A percentile compares a stretch with the other conserved stretches of the same genome.
These are phyloP conservation scores for Agelaius phoeniceus DNA, from an alignment of 2,113 vertebrate species.

Conservation along the genomic window DNA sequence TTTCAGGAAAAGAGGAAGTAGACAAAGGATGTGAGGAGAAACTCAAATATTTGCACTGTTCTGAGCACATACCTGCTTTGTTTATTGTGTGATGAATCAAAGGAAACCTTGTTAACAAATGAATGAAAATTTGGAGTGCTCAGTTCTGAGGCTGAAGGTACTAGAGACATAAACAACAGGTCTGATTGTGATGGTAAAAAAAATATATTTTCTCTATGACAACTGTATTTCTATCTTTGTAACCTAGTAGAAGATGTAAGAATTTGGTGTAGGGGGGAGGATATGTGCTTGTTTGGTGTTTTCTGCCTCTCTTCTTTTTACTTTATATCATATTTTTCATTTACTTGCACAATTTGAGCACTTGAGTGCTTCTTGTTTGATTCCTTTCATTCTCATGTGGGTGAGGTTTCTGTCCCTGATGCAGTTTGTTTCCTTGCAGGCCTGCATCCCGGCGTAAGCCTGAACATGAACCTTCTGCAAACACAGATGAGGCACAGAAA, in stretches of 20 bases:
- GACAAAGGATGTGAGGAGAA: background rate
- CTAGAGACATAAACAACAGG: background rate
- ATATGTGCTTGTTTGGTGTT: background rate
- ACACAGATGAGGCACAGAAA: conserved; percentile 85
- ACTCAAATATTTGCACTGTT: background rate
- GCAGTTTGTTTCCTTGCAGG: conserved; percentile 51
- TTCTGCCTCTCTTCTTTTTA: background rate
- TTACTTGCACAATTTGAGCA: background rate
- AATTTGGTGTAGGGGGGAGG: fast-evolving
- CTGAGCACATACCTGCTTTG: background rate
- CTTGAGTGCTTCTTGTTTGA: background rate
- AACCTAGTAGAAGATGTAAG: background rate
- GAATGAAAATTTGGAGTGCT: background rate
- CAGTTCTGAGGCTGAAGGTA: background rate
- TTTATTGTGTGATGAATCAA: background rate
- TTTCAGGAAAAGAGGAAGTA: background rate
- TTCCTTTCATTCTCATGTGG: background rate
- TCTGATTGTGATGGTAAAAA: background rate
- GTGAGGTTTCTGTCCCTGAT: background rate
- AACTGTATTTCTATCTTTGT: background rate
- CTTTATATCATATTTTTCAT: background rate
- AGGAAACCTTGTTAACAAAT: background rate
- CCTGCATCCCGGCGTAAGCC: conserved; percentile 81
- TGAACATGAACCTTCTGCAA: conserved; percentile 60
- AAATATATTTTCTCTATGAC: background rate